Evolutionary conservation across 2,888 invertebrate species (phyloP).

Genomic region (Beris chalybata): DNA sequence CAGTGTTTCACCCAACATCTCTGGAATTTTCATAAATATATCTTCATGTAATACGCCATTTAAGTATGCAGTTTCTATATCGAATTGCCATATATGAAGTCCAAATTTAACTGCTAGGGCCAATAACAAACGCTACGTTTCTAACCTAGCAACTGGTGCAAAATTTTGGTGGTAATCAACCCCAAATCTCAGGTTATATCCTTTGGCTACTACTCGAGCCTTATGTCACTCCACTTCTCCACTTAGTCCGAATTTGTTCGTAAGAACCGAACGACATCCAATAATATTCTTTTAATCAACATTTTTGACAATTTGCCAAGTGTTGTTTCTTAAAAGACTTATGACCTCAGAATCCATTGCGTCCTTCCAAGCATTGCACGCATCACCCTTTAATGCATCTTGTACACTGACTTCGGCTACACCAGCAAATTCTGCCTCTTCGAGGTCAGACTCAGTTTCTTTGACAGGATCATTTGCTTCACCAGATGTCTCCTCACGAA

Average conservation of each 20-base stretch:
- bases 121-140: constrained; percentile 35
- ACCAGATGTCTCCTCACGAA: no score
- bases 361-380: constrained; percentile 33
- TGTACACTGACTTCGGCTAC: constrained; percentile 29
- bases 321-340: constrained; percentile 36
- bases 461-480: not conserved
- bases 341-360: constrained; percentile 36
- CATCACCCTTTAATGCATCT: constrained; percentile 32
- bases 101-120: constrained; percentile 33
- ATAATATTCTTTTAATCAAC: constrained; percentile 16
- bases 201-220: constrained; percentile 34
- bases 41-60: constrained; percentile 34
- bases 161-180: constrained; percentile 35
- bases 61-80: constrained; percentile 36
- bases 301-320: constrained; percentile 32
- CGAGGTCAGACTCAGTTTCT: no score
- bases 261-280: constrained; percentile 37
- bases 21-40: constrained; percentile 30
- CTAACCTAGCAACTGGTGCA: constrained; percentile 34
- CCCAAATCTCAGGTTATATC: constrained; percentile 31
- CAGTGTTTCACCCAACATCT: constrained; percentile 31
- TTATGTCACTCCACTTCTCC: constrained; percentile 31
- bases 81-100: constrained; percentile 35
- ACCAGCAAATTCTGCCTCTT: constrained; percentile 34
- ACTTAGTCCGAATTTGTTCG: constrained; percentile 28